A percentile compares a stretch with the other conserved stretches of the same genome.
phyloP scores from a whole-genome alignment of 2,888 invertebrate genomes.

The Lasioglossum villosulum region DNA sequence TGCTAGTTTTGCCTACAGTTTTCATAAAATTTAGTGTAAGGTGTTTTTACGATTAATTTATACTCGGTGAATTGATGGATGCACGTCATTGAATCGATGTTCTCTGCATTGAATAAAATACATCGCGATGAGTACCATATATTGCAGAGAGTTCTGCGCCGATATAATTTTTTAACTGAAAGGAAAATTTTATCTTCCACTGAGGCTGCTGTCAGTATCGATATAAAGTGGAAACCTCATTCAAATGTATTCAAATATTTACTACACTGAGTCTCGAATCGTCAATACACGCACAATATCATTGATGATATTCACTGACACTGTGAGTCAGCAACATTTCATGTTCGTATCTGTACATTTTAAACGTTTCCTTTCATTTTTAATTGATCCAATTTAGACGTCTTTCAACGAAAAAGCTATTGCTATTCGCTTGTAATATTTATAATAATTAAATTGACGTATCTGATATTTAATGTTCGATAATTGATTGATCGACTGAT shows the following conservation, averaged over 20 bases:
- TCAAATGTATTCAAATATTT: neutral
- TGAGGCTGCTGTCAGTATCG: neutral
- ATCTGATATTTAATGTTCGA: neutral
- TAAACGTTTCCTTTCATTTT: neutral
- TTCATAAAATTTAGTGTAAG: neutral
- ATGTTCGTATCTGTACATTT: neutral
- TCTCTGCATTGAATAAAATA: neutral
- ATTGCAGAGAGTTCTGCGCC: neutral
- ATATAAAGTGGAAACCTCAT: neutral
- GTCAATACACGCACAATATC: neutral
- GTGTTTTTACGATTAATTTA: neutral
- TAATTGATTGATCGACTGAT: neutral
- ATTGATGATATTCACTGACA: too few relatives aligned
- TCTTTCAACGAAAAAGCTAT: neutral
- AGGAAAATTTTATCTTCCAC: neutral
- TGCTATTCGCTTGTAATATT: neutral
- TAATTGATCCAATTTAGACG: neutral
- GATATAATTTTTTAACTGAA: neutral
- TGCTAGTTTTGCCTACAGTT: neutral
- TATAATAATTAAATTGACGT: neutral
- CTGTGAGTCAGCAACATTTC: neutral
- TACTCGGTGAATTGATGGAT: too few relatives aligned
- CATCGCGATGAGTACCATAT: neutral
- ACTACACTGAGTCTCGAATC: neutral
- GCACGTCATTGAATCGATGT: too few relatives aligned